Evolutionary conservation across 2,888 invertebrate genomes (phyloP).

Genomic region (Salticus scenicus): DNA sequence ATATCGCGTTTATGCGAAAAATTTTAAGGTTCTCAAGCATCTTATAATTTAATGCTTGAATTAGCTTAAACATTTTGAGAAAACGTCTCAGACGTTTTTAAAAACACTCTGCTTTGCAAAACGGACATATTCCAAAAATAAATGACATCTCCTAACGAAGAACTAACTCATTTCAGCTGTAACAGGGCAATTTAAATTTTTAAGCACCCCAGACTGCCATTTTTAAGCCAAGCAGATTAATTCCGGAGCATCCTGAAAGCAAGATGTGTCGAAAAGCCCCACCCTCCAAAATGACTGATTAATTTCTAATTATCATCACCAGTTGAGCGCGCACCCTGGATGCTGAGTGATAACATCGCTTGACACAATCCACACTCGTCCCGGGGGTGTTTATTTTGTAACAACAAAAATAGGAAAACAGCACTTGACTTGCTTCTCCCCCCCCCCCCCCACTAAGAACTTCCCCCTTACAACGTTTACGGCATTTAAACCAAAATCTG

Average conservation of each 20-base stretch:
- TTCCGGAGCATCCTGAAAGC: background rate
- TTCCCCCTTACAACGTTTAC: background rate
- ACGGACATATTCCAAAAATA: background rate
- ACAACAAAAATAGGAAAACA: constrained; percentile 48
- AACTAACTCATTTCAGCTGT: background rate
- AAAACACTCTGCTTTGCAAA: too few species aligned
- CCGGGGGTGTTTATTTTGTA: constrained; percentile 48
- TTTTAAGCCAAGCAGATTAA: constrained; percentile 13
- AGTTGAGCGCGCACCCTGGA: constrained; percentile 34
- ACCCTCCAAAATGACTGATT: constrained; percentile 57
- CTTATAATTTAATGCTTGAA: background rate
- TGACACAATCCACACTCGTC: constrained; percentile 61
- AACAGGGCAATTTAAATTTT: constrained; percentile 16
- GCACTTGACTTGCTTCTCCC: background rate
- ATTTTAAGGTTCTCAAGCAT: background rate
- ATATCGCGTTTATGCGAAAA: background rate
- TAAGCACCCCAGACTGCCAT: constrained; percentile 13
- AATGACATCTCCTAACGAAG: background rate
- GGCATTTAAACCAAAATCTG: constrained; percentile 64
- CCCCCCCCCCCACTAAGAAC: background rate
- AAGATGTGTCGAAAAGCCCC: constrained; percentile 9
- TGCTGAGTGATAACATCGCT: constrained; percentile 60
- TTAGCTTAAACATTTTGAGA: background rate
- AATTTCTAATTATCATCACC: constrained; percentile 63
- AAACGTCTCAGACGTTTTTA: background rate